Percentiles rank a stretch among this genome's conserved stretches.
phyloP scores from a whole-genome alignment of 2,797 vertebrate genomes.

The Helicolenus hilgendorfi region DNA sequence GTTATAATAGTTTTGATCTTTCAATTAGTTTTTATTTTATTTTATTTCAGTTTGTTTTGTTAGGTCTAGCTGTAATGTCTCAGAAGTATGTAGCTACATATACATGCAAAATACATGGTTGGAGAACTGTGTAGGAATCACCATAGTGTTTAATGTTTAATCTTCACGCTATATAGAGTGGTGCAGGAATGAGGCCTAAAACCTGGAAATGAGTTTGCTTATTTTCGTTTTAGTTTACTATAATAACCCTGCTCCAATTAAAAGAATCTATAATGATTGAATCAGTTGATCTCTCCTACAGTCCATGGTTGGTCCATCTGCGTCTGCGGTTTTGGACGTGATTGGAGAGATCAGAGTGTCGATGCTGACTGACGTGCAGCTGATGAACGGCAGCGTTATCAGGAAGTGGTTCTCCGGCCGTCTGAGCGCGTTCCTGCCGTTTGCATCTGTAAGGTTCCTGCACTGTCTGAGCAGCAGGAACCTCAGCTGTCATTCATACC shows the following conservation, averaged over 20 bases:
- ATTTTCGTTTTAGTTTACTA: neutral
- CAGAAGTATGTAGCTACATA: too few species aligned
- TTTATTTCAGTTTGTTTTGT: too few species aligned
- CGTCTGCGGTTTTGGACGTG: slow-evolving; percentile 73
- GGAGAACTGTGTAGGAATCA: too few species aligned
- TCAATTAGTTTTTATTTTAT: too few species aligned
- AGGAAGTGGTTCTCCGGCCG: slow-evolving; percentile 72
- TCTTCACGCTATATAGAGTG: too few species aligned
- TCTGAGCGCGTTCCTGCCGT: slow-evolving; percentile 73
- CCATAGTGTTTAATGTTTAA: too few species aligned
- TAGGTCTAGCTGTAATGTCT: too few species aligned
- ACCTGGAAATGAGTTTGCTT: too few species aligned
- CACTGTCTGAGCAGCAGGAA: slow-evolving; percentile 78
- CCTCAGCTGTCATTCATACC: slow-evolving; percentile 86
- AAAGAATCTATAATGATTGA: neutral
- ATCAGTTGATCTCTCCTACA: slow-evolving; percentile 38
- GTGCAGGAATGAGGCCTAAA: too few species aligned
- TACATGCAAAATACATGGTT: too few species aligned
- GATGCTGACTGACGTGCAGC: slow-evolving; percentile 70
- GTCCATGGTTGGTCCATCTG: slow-evolving; percentile 53
- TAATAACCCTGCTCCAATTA: neutral
- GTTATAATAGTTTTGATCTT: too few species aligned
- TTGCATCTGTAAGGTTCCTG: slow-evolving; percentile 73
- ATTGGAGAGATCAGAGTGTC: slow-evolving; percentile 79
- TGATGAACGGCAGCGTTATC: slow-evolving; percentile 64